Conservation (phyloP, 2,888 invertebrate genomes). For the Deilephila porcellus region DNA sequence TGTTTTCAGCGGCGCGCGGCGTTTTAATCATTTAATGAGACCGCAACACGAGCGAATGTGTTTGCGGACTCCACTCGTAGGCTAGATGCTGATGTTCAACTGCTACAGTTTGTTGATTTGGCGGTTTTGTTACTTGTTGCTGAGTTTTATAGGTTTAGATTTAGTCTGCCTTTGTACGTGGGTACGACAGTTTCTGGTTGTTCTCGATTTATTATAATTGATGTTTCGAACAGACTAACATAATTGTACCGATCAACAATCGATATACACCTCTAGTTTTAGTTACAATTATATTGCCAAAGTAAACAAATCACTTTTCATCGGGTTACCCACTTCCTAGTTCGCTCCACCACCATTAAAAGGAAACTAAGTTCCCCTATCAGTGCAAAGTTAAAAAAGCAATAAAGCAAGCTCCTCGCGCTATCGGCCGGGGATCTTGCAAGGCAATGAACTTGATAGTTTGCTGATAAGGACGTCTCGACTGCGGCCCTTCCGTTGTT, state of each 20-base stretch:
- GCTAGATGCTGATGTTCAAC: background rate
- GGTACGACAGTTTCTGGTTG: too few relatives aligned
- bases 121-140: background rate
- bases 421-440: background rate
- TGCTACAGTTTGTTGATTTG: background rate
- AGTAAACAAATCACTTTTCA: too few relatives aligned
- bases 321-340: too few relatives aligned
- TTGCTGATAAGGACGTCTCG: background rate
- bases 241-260: too few relatives aligned
- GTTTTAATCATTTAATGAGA: conserved; percentile 21
- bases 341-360: too few relatives aligned
- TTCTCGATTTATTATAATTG: too few relatives aligned
- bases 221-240: too few relatives aligned
- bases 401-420: background rate
- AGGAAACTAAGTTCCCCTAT: too few relatives aligned
- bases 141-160: background rate
- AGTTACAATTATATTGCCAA: too few relatives aligned
- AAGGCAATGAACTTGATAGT: background rate
- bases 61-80: background rate
- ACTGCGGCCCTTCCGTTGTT: background rate
- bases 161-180: too few relatives aligned
- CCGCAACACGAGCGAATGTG: background rate
- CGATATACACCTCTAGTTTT: too few relatives aligned
- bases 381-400: too few relatives aligned
- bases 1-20: background rate